Conservation (phyloP, 2,888 invertebrate species). For the Sepiola atlantica region DNA sequence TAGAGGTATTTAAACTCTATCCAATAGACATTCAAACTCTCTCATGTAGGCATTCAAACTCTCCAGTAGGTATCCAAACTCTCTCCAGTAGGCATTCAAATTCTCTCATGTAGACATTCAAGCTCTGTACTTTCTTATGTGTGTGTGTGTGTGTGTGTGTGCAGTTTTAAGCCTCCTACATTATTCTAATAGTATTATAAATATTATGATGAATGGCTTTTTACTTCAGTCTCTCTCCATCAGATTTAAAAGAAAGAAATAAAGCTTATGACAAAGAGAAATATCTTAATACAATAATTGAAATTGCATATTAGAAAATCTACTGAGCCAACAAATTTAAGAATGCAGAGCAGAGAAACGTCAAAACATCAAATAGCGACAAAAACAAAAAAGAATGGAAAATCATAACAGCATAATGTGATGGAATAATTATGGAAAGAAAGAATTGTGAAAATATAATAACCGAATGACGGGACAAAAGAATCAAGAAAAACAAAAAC, state of each 20-base stretch:
- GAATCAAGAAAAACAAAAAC: neutral
- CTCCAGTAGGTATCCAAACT: too few species aligned
- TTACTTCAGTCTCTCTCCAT: neutral
- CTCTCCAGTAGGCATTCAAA: too few species aligned
- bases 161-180: neutral
- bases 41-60: too few species aligned
- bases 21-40: too few species aligned
- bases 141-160: neutral
- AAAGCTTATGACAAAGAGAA: neutral
- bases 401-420: neutral
- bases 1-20: too few species aligned
- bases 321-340: neutral
- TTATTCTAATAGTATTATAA: slow-evolving; percentile 32
- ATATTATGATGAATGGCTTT: neutral
- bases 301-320: neutral
- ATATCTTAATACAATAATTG: neutral
- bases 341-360: neutral
- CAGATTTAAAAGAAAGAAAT: neutral
- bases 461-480: neutral
- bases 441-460: neutral
- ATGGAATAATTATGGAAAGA: slow-evolving; percentile 19
- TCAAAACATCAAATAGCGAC: neutral
- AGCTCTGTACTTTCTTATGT: neutral
- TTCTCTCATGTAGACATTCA: too few species aligned
- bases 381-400: neutral